These are phyloP conservation scores for Pygocentrus nattereri DNA, from an alignment of 2,797 vertebrate species.

Conservation along the genomic window DNA sequence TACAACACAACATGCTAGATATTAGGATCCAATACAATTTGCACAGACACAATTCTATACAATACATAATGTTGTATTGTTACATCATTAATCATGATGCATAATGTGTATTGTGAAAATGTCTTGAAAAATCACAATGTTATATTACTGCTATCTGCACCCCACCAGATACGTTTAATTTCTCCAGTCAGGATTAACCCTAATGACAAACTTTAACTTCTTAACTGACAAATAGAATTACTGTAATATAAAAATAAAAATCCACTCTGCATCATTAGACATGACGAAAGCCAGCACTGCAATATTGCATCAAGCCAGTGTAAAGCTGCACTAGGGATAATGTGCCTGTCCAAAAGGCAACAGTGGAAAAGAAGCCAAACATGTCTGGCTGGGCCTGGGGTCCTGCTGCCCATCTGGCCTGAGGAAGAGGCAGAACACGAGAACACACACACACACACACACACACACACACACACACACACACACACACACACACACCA, in stretches of 20 bases:
- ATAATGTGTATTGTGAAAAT: no score
- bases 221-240: constrained; percentile 52
- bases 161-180: no score
- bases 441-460: neutral
- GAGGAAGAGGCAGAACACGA: constrained; percentile 31
- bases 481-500: neutral
- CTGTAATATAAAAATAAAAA: neutral
- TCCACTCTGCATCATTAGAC: constrained; percentile 29
- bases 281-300: constrained; percentile 5
- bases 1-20: no score
- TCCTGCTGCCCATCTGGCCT: constrained; percentile 52
- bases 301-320: neutral
- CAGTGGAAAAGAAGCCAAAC: constrained; percentile 19
- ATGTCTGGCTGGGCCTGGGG: constrained; percentile 44
- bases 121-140: no score
- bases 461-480: constrained; percentile 8
- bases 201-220: no score
- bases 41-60: no score
- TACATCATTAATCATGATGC: no score
- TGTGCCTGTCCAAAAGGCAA: constrained; percentile 19
- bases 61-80: no score
- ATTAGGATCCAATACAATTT: no score
- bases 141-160: no score
- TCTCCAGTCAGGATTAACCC: no score
- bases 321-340: constrained; percentile 22